Base-by-base conservation (phyloP, 2,797 vertebrate species). In the Varecia variegata region DNA sequence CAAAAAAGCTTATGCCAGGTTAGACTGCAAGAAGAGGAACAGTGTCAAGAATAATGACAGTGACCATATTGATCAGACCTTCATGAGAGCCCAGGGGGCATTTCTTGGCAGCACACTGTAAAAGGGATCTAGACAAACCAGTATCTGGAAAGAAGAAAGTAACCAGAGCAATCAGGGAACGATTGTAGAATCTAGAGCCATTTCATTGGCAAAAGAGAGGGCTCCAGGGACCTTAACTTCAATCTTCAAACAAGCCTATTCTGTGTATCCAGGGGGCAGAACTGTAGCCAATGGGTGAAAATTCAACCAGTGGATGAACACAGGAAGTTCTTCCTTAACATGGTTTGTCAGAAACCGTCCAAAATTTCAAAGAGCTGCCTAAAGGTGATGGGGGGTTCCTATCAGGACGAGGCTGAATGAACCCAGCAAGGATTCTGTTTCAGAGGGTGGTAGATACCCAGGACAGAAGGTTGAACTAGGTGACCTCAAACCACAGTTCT, bases 281-380 rank as follows among this genome's bases (percentile, higher is more conserved):
- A 62, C 12, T 87, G 68, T 73, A 94, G 81, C 62, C 73, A 80
- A 45, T 54, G 25, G 32, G 50, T 88, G 54, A 74, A 90, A 88
- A 23, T 56, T 86, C 73, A 50, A 76, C 45, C 27, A n/a, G 56
- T 21, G 10, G 32, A 85, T 3, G 15, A 20, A 84, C 54, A 81
- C 23, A 89, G 45, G 1, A 86, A 94, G 7, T 65, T 93, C 4
- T 70, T 95, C 32, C 50, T 92, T 86, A 79, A 67, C 23, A 8
- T 60, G 62, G 35, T 50, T 67, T 84, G 50, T 85, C 54, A 92
- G 60, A 95, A 88, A 77, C 7, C 30, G 23, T 71, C 43, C 38
- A 50, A 92, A 93, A 92, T 93, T 88, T 54, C 38, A 27, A 88
- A 94, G 56, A 82, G 30, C 45, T 65, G 9, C 35, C 54, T 83